Evolutionary conservation across 2,113 vertebrate species (phyloP), one percentile per base, ranked within the genome.

Genomic region (Pterocles burchelli): DNA sequence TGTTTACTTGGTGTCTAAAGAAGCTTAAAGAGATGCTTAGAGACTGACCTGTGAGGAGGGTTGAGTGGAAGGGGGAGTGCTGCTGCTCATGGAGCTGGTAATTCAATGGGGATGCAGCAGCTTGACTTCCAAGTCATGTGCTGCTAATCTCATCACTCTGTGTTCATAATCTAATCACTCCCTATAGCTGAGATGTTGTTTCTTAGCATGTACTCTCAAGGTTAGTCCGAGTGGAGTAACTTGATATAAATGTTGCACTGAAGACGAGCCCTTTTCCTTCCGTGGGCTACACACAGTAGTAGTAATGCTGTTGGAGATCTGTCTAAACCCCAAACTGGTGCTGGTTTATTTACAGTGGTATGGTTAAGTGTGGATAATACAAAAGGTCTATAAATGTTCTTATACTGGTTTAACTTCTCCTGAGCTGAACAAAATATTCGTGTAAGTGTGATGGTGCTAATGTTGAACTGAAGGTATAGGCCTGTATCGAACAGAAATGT

Each of bases 101-200:
- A 80, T 76, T 91, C 82, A 58, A 2, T 62, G 94, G 31, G 41
- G 41, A 61, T 62, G 55, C 21, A 93, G 83, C 90, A 86, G 57
- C 79, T 81, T 65, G 73, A 67, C 61, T 93, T 89, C 48, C 66
- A 72, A 93, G 52, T 95, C 45, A 57, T 87, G 68, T 92, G 73
- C 89, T 78, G 33, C 82, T 95, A 59, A 90, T 92, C 31, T 48
- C 57, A 81, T 90, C 73, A 29, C 63, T 66, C 89, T 34, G 43
- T 61, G 62, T 48, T 86, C 63, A 8, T 78, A 84, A 95, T 95
- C 14, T 1, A 59, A 89, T 95, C 89, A 74, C 57, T 81, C n/a
- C 1, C 0, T 81, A 83, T 61, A 36, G 68, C 76, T 90, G 79
- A 62, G 62, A 93, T 77, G 76, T 43, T 78, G 55, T 52, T 89